These are phyloP conservation scores for Ascidia mentula DNA, from an alignment of 23 tunicate genomes.

Conservation along the genomic window DNA sequence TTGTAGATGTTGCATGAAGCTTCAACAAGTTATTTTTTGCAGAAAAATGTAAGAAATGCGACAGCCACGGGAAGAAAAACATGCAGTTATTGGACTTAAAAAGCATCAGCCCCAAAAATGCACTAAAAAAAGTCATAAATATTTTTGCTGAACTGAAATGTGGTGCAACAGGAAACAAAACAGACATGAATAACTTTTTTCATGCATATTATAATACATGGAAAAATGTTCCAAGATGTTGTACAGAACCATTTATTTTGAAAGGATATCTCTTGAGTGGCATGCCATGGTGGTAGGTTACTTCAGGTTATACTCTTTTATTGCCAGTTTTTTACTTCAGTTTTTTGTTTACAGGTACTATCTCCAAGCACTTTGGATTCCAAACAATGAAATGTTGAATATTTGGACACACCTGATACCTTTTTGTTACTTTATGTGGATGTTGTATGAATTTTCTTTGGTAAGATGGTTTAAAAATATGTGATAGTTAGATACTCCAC, in stretches of 20 bases:
- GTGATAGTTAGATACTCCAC: no score
- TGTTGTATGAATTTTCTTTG: conserved; percentile 31
- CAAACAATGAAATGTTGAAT: conserved; percentile 62
- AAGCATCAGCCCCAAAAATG: no score
- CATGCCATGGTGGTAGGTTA: conserved; percentile 2
- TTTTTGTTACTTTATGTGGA: conserved; percentile 39
- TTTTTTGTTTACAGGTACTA: conserved; percentile 41
- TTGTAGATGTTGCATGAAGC: no score
- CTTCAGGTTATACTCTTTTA: not conserved
- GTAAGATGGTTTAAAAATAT: conserved; percentile 4
- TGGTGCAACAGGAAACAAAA: not conserved
- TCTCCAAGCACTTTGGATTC: conserved; percentile 57
- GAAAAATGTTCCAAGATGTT: not conserved
- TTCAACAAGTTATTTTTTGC: no score
- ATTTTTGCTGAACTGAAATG: no score
- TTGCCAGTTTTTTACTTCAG: not conserved
- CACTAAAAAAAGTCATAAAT: no score
- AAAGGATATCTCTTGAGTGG: not conserved
- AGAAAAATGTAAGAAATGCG: no score
- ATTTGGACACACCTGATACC: conserved; percentile 79
- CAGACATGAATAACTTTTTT: not conserved
- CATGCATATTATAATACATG: not conserved
- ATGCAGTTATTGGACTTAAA: no score
- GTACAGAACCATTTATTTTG: not conserved
- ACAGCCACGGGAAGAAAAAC: no score